Conservation (phyloP, 2,113 vertebrate genomes). For the Meleagris gallopavo region DNA sequence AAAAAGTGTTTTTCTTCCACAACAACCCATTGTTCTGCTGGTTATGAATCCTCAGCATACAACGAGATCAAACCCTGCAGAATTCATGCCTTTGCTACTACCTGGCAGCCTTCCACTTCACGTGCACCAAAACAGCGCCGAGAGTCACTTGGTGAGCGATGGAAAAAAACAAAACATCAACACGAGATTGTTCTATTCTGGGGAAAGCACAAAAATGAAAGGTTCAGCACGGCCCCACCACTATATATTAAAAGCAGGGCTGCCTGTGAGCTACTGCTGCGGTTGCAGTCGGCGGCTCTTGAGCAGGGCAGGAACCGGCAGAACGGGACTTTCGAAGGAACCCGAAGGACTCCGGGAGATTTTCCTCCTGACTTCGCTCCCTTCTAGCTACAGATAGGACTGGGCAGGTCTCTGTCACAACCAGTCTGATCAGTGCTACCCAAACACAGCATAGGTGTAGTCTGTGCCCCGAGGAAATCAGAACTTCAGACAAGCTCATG, state of each 20-base stretch:
- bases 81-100: neutral
- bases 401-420: neutral
- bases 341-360: neutral
- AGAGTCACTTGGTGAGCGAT: neutral
- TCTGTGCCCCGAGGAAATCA: slow-evolving; percentile 57
- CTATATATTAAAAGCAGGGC: slow-evolving; percentile 42
- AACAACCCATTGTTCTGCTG: neutral
- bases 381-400: slow-evolving; percentile 62
- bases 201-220: neutral
- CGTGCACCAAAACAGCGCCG: neutral
- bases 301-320: neutral
- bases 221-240: neutral
- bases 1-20: slow-evolving; percentile 33
- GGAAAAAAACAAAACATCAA: neutral
- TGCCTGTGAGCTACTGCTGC: slow-evolving; percentile 12
- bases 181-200: neutral
- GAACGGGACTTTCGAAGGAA: slow-evolving; percentile 64
- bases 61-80: neutral
- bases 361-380: slow-evolving; percentile 40
- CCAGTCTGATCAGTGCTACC: slow-evolving; percentile 19
- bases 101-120: neutral
- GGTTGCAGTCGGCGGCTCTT: neutral
- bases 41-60: neutral
- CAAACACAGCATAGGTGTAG: slow-evolving; percentile 58
- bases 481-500: slow-evolving; percentile 55